A percentile compares a stretch with the other conserved stretches of the same genome.
Conservation (phyloP, 1,140 invertebrate genomes). For the Polypedilum pembai region DNA sequence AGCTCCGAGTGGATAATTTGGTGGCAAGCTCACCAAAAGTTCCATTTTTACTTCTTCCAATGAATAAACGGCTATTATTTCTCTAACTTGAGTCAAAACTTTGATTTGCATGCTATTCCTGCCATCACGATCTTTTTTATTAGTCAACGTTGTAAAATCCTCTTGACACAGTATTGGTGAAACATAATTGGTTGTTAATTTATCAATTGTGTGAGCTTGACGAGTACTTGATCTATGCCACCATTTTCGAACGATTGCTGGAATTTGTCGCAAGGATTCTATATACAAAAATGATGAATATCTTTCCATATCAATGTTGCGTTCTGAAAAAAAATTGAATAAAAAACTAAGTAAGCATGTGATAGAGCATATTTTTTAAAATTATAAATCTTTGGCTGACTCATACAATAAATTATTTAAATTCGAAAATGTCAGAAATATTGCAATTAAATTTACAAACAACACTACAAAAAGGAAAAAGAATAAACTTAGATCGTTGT, state of each 20-base stretch:
- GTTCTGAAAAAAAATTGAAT: slow-evolving; percentile 31
- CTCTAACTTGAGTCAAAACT: slow-evolving; percentile 58
- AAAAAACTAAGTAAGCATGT: background rate
- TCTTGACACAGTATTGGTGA: slow-evolving; percentile 61
- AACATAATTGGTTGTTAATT: slow-evolving; percentile 64
- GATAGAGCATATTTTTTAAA: background rate
- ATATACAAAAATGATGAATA: slow-evolving; percentile 62
- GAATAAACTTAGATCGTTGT: background rate
- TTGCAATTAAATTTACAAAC: background rate
- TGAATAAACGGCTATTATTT: slow-evolving; percentile 71
- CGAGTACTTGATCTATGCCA: slow-evolving; percentile 63
- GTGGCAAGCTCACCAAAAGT: slow-evolving; percentile 63
- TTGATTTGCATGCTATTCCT: slow-evolving; percentile 58
- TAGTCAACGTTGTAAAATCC: slow-evolving; percentile 56
- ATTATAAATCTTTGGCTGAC: background rate
- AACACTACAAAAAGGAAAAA: background rate
- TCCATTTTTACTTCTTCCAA: slow-evolving; percentile 77
- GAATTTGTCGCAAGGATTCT: slow-evolving; percentile 56
- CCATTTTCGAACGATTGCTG: slow-evolving; percentile 76
- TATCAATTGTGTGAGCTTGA: slow-evolving; percentile 62
- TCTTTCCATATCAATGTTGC: slow-evolving; percentile 46
- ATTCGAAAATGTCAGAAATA: background rate
- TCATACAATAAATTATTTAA: background rate
- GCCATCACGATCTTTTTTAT: slow-evolving; percentile 47
- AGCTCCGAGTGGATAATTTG: slow-evolving; percentile 71